Evolutionary conservation across 1,140 invertebrate genomes (phyloP).

Genomic region (Drosophila tsacasi): DNA sequence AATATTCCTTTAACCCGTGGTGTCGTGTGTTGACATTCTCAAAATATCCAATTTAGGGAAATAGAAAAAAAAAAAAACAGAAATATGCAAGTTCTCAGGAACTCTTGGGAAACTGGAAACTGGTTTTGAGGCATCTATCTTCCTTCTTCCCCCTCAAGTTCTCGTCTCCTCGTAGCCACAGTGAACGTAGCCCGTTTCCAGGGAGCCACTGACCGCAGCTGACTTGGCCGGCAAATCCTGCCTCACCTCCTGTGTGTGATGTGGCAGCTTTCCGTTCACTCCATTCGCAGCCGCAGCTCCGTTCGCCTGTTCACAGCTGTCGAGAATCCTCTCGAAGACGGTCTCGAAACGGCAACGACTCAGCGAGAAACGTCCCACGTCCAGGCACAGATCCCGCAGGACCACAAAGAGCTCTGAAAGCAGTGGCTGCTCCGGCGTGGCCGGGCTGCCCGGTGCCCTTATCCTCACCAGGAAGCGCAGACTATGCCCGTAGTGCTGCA

Average conservation of each 20-base stretch:
- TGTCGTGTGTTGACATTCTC: background rate
- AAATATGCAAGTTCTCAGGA: background rate
- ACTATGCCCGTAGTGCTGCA: conserved; percentile 74
- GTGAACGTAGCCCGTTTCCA: conserved; percentile 72
- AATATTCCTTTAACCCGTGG: conserved; percentile 3
- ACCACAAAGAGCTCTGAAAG: conserved; percentile 66
- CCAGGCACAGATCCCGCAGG: conserved; percentile 45
- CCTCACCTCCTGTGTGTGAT: background rate
- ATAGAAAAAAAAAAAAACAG: background rate
- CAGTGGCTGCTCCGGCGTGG: conserved; percentile 8
- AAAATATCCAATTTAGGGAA: background rate
- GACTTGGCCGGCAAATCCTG: conserved; percentile 58
- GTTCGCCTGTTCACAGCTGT: conserved; percentile 41
- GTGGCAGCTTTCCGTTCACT: conserved; percentile 14
- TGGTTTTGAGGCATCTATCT: background rate
- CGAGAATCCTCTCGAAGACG: conserved; percentile 79
- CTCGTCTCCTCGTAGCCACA: conserved; percentile 76
- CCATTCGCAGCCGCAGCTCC: conserved; percentile 14
- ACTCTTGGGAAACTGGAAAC: background rate
- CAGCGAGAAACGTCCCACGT: conserved; percentile 62
- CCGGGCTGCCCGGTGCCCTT: background rate
- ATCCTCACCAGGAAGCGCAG: conserved; percentile 62
- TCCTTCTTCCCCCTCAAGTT: conserved; percentile 25
- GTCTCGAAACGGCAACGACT: conserved; percentile 75
- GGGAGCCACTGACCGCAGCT: conserved; percentile 52